Conservation (phyloP, 1,140 invertebrate species). For the Sitophilus oryzae region DNA sequence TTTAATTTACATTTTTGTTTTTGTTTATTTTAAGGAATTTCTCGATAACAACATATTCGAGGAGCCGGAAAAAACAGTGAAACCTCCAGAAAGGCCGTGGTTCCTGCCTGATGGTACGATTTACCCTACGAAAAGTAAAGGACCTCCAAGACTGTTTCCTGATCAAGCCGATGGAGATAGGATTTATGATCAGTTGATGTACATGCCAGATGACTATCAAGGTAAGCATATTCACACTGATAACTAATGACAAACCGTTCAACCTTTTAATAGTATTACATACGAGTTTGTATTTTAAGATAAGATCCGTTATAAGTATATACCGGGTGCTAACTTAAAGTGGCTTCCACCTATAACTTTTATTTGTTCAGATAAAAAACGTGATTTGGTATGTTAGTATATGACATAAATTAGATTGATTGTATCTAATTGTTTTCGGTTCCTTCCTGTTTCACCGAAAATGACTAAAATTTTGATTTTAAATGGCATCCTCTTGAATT, state of each 20-base stretch:
- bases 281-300: no score
- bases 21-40: background rate
- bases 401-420: no score
- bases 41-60: constrained; percentile 4
- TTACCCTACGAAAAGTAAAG: constrained; percentile 31
- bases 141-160: constrained; percentile 44
- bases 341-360: no score
- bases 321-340: no score
- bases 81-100: constrained; percentile 31
- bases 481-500: no score
- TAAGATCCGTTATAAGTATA: no score
- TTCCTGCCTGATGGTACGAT: constrained; percentile 37
- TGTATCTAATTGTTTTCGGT: no score
- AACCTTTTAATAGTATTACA: constrained; percentile 11
- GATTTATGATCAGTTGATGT: constrained; percentile 72
- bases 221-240: constrained; percentile 38
- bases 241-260: background rate
- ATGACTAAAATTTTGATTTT: no score
- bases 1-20: background rate
- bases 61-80: constrained; percentile 8
- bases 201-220: constrained; percentile 60
- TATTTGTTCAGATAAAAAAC: no score
- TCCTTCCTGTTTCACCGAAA: no score
- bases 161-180: constrained; percentile 54
- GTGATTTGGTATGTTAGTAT: no score